Conservation (phyloP, 2,888 invertebrate genomes). For the Rotaria magnacalcarata region DNA sequence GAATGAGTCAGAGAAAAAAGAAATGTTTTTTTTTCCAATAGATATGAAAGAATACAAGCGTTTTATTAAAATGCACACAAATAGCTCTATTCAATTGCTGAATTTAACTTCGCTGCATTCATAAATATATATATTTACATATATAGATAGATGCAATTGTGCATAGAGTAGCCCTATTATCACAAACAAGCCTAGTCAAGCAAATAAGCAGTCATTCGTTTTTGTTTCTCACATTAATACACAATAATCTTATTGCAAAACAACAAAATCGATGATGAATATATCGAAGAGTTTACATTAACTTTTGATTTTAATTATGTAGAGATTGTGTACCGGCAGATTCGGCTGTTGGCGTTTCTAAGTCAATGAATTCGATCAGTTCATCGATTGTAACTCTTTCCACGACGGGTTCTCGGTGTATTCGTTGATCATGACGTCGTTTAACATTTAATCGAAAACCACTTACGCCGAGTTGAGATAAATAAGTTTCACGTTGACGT, state of each 20-base stretch:
- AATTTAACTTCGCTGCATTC: not conserved
- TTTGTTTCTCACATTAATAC: not conserved
- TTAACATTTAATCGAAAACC: slow-evolving; percentile 28
- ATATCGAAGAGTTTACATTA: not conserved
- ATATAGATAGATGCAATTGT: not conserved
- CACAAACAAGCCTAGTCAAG: not conserved
- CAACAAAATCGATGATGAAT: not conserved
- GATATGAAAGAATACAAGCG: too few species aligned
- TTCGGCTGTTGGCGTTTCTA: not conserved
- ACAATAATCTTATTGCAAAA: not conserved
- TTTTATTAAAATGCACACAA: not conserved
- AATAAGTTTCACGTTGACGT: slow-evolving; percentile 41
- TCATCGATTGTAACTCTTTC: slow-evolving; percentile 1
- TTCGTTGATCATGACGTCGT: not conserved
- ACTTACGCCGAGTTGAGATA: not conserved
- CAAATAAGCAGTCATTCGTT: too few species aligned
- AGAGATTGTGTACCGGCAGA: not conserved
- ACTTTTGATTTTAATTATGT: not conserved
- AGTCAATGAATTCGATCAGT: not conserved
- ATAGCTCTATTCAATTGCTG: not conserved
- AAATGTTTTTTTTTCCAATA: too few species aligned
- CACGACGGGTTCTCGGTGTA: not conserved
- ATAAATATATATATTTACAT: not conserved
- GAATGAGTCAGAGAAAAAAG: too few species aligned
- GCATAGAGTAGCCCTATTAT: not conserved